Evolutionary conservation across 2,888 invertebrate species (phyloP).

Genomic region (Teinopalpus imperialis): DNA sequence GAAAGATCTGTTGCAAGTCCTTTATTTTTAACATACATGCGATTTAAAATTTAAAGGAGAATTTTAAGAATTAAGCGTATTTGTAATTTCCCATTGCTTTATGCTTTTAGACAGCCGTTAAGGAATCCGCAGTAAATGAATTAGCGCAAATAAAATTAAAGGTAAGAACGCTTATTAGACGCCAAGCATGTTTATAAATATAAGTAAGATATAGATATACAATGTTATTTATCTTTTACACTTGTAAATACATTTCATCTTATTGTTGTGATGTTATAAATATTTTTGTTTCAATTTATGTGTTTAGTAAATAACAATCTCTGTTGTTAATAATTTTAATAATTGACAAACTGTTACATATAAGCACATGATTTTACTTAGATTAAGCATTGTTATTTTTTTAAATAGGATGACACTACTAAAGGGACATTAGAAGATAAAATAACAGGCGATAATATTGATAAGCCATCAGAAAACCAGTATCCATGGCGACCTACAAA

Average conservation of each 20-base stretch:
- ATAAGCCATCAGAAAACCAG: slow-evolving; percentile 66
- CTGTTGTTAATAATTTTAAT: slow-evolving; percentile 38
- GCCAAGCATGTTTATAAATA: slow-evolving; percentile 7
- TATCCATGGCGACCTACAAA: slow-evolving; percentile 71
- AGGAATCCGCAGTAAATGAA: slow-evolving; percentile 58
- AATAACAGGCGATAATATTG: slow-evolving; percentile 48
- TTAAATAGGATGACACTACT: slow-evolving; percentile 65
- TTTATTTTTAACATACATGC: too few relatives aligned
- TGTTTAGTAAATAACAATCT: slow-evolving; percentile 55
- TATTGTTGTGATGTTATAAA: background rate
- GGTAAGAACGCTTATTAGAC: slow-evolving; percentile 52
- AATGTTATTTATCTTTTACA: background rate
- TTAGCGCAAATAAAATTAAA: slow-evolving; percentile 68
- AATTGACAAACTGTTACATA: slow-evolving; percentile 13
- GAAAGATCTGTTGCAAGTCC: too few relatives aligned
- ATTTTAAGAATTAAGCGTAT: too few relatives aligned
- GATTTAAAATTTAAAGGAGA: too few relatives aligned
- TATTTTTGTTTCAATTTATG: slow-evolving; percentile 31
- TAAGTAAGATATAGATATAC: background rate
- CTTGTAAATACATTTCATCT: slow-evolving; percentile 7
- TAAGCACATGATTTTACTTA: slow-evolving; percentile 21
- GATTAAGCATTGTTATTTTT: slow-evolving; percentile 46
- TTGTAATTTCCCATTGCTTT: too few relatives aligned
- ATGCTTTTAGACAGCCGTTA: slow-evolving; percentile 68
- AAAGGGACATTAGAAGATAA: slow-evolving; percentile 55